phyloP scores from a whole-genome alignment of 1,140 invertebrate species.

The Choristoneura fumiferana region DNA sequence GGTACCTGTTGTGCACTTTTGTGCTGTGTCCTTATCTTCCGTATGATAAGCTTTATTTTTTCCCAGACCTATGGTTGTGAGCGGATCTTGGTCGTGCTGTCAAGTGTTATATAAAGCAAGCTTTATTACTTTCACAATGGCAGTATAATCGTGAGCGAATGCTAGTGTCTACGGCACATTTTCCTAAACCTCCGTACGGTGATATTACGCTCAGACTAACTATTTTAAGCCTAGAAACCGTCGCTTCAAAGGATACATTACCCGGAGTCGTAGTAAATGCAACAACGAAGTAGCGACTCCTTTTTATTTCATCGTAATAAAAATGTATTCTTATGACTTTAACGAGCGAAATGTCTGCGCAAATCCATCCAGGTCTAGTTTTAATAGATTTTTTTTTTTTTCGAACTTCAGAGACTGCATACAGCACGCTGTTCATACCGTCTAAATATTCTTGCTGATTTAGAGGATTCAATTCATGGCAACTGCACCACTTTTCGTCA shows the following conservation, averaged over 20 bases:
- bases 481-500: conserved; percentile 89
- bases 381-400: conserved; percentile 34
- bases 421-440: conserved; percentile 46
- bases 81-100: no score
- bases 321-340: conserved; percentile 56
- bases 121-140: conserved; percentile 49
- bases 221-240: conserved; percentile 35
- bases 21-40: no score
- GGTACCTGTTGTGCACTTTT: no score
- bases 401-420: conserved; percentile 40
- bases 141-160: conserved; percentile 49
- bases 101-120: conserved; percentile 10
- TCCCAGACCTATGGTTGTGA: no score
- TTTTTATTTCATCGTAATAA: conserved; percentile 45
- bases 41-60: no score
- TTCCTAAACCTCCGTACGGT: conserved; percentile 44
- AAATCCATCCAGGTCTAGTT: conserved; percentile 49
- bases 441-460: conserved; percentile 38
- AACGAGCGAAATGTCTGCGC: conserved; percentile 39
- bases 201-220: conserved; percentile 52
- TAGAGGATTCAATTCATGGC: conserved; percentile 74
- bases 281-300: conserved; percentile 51
- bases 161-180: conserved; percentile 42
- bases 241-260: conserved; percentile 56
- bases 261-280: conserved; percentile 52